These are phyloP conservation scores for Hetaerina americana DNA, from an alignment of 1,140 invertebrate genomes.

Conservation along the genomic window DNA sequence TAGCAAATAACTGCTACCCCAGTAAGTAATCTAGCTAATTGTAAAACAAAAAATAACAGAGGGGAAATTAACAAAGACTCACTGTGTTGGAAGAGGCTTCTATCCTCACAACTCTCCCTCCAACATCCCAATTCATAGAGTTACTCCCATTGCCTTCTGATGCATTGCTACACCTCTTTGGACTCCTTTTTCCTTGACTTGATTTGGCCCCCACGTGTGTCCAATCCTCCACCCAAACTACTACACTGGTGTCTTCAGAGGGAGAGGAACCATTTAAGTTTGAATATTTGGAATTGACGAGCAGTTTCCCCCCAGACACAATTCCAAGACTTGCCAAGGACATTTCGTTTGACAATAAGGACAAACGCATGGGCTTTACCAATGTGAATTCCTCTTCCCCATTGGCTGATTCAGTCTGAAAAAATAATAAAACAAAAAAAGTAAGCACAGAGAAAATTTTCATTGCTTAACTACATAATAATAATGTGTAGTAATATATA, in stretches of 20 bases:
- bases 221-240: not conserved
- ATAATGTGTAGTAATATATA: no score
- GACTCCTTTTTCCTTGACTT: no score
- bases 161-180: no score
- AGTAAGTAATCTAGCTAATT: no score
- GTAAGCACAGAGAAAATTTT: no score
- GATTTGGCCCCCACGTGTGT: not conserved
- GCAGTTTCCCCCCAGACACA: not conserved
- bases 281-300: not conserved
- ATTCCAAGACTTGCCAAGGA: not conserved
- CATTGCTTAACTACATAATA: no score
- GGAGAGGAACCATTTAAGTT: not conserved
- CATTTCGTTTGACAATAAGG: not conserved
- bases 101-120: not conserved
- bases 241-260: not conserved
- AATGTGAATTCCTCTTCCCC: not conserved
- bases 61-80: no score
- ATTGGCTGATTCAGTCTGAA: not conserved
- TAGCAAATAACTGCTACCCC: no score
- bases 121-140: not conserved
- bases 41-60: no score
- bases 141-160: not conserved
- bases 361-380: not conserved
- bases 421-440: no score
- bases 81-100: not conserved